Conservation (phyloP, 2,888 invertebrate species). For the Mantis religiosa region DNA sequence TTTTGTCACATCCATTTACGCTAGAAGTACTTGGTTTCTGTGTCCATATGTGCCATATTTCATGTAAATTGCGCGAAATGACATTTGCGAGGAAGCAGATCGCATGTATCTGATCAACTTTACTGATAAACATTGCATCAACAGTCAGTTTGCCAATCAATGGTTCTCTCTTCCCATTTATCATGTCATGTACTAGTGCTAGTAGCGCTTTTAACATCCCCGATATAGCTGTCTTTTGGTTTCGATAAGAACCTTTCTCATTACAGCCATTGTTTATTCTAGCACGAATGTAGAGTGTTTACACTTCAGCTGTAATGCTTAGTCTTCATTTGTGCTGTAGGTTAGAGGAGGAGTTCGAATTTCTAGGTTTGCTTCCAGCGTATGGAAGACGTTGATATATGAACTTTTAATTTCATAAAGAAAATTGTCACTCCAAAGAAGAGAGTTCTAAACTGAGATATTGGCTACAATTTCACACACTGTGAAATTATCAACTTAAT, state of each 20-base stretch:
- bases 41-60: neutral
- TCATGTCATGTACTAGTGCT: neutral
- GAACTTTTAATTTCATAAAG: too few relatives aligned
- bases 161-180: neutral
- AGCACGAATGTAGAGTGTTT: neutral
- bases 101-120: neutral
- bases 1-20: neutral
- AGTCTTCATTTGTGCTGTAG: too few relatives aligned
- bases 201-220: neutral
- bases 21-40: neutral
- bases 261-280: neutral
- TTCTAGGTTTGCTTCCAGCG: too few relatives aligned
- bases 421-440: too few relatives aligned
- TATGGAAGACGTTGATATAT: too few relatives aligned
- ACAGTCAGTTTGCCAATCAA: neutral
- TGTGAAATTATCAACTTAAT: too few relatives aligned
- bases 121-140: neutral
- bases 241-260: neutral
- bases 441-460: too few relatives aligned
- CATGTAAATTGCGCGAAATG: neutral
- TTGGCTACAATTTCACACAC: too few relatives aligned
- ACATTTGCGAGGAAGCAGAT: neutral
- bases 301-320: too few relatives aligned
- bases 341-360: too few relatives aligned
- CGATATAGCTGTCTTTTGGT: neutral